Conservation (phyloP, 2,888 invertebrate genomes). For the Adelognathus sp. region DNA sequence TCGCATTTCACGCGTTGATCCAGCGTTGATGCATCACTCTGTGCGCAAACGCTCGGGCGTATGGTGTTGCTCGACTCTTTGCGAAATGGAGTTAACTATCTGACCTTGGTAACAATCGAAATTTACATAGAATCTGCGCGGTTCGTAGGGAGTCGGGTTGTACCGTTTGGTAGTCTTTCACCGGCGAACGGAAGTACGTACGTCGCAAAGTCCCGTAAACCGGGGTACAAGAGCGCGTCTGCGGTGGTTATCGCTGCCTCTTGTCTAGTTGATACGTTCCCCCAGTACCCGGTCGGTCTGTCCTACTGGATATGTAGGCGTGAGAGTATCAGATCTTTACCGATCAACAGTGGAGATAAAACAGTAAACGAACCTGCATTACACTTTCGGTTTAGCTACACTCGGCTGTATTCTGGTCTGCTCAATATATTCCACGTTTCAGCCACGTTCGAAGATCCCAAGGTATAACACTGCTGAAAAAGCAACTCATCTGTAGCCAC, state of each 20-base stretch:
- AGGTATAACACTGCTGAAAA: neutral
- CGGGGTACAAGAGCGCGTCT: slow-evolving; percentile 30
- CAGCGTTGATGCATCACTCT: slow-evolving; percentile 21
- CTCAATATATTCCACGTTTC: neutral
- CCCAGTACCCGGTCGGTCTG: slow-evolving; percentile 28
- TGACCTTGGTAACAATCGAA: slow-evolving; percentile 67
- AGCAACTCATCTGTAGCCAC: too few species aligned
- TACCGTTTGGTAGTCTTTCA: slow-evolving; percentile 55
- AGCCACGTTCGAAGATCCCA: neutral
- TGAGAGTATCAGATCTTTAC: slow-evolving; percentile 51
- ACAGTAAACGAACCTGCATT: slow-evolving; percentile 49
- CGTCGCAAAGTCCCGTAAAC: slow-evolving; percentile 56
- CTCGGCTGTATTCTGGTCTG: neutral
- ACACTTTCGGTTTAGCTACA: slow-evolving; percentile 43
- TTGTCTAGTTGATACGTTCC: slow-evolving; percentile 47
- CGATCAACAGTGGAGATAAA: slow-evolving; percentile 49
- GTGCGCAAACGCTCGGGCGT: neutral
- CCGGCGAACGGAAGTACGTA: slow-evolving; percentile 51
- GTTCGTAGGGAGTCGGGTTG: slow-evolving; percentile 34
- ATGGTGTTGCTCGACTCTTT: slow-evolving; percentile 25
- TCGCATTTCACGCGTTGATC: slow-evolving; percentile 26
- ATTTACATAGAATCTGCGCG: slow-evolving; percentile 59
- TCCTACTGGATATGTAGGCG: slow-evolving; percentile 31
- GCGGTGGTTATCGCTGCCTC: slow-evolving; percentile 48
- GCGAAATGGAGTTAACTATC: slow-evolving; percentile 60